Conservation (phyloP, 2,797 vertebrate genomes). For the Coccyzus lansbergi region DNA sequence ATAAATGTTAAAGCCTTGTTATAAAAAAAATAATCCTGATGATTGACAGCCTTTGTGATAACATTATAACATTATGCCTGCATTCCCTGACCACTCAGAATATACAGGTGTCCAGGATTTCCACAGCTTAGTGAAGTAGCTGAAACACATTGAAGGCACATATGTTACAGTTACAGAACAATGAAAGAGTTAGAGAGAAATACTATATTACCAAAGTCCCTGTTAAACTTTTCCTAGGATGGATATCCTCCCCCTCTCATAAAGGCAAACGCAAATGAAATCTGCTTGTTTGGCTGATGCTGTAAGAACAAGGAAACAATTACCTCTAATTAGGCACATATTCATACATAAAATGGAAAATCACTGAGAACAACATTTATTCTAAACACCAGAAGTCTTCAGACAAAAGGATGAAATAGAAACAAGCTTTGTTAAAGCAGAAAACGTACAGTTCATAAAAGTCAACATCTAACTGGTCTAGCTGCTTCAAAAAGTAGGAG, state of each 20-base stretch:
- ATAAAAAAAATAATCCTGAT: background rate
- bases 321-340: slow-evolving; percentile 1
- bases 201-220: background rate
- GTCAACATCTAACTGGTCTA: background rate
- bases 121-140: background rate
- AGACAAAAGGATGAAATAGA: background rate
- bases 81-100: background rate
- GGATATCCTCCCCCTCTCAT: background rate
- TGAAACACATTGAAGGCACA: background rate
- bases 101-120: background rate
- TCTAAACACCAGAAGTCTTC: slow-evolving; percentile 1
- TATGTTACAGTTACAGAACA: background rate
- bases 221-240: background rate
- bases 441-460: background rate
- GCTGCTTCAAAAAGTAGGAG: background rate
- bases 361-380: background rate
- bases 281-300: background rate
- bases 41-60: background rate
- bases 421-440: background rate
- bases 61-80: background rate
- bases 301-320: slow-evolving; percentile 27
- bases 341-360: background rate
- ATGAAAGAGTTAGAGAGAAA: background rate
- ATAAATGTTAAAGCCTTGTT: background rate
- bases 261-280: background rate